Evolutionary conservation across 2,797 vertebrate genomes (phyloP).

Genomic region (Pyrocephalus nanus): DNA sequence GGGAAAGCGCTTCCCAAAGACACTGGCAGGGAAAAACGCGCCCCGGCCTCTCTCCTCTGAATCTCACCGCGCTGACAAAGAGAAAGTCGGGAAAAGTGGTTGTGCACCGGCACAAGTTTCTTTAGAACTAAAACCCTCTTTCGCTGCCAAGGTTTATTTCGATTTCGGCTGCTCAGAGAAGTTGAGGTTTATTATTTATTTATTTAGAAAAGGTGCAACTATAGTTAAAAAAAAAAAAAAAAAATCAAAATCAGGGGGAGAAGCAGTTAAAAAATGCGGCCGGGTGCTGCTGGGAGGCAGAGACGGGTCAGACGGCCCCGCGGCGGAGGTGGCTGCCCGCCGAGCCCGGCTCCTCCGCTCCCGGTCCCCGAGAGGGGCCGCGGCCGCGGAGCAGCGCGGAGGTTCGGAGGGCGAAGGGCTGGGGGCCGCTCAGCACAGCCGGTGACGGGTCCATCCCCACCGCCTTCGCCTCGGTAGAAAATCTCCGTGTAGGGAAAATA

Average conservation of each 20-base stretch:
- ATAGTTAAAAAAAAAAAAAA: too few relatives aligned
- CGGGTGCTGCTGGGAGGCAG: background rate
- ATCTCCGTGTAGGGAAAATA: background rate
- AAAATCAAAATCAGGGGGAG: too few relatives aligned
- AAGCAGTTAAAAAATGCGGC: background rate
- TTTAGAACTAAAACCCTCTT: background rate
- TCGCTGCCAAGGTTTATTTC: background rate
- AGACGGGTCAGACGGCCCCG: background rate
- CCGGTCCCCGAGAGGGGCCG: background rate
- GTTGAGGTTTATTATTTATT: background rate
- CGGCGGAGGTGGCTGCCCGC: background rate
- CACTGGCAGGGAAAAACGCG: background rate
- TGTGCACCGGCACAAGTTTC: conserved; percentile 10
- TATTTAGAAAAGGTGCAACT: background rate
- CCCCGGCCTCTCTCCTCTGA: background rate
- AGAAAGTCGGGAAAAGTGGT: conserved; percentile 41
- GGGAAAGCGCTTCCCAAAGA: background rate
- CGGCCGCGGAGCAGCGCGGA: background rate
- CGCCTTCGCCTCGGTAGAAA: background rate
- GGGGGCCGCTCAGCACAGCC: background rate
- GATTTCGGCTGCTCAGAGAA: background rate
- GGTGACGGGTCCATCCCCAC: fast-evolving
- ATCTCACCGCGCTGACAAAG: background rate
- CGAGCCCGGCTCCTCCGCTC: background rate
- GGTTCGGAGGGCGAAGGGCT: background rate